Evolutionary conservation across 2,797 vertebrate genomes (phyloP).

Genomic region (Silurus aristotelis): DNA sequence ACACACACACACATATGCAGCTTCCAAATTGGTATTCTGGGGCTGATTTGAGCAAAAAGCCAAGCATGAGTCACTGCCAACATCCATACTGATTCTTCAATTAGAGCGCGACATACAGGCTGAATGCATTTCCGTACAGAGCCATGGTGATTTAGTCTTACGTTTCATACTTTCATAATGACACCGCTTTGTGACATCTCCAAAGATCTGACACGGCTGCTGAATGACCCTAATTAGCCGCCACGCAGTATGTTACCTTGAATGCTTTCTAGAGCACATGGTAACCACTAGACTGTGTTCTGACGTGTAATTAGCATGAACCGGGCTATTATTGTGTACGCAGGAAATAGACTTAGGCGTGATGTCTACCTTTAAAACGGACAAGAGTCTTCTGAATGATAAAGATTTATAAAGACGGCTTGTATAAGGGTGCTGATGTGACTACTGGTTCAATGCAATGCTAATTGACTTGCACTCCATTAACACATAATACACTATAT

Average conservation of each 20-base stretch:
- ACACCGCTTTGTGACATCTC: constrained; percentile 44
- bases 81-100: constrained; percentile 47
- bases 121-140: constrained; percentile 54
- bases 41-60: constrained; percentile 51
- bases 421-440: background rate
- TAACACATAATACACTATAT: background rate
- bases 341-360: background rate
- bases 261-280: constrained; percentile 39
- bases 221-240: constrained; percentile 53
- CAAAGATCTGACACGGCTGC: constrained; percentile 37
- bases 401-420: background rate
- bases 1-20: background rate
- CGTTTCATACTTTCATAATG: constrained; percentile 48
- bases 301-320: constrained; percentile 3
- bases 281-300: constrained; percentile 26
- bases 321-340: background rate
- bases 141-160: constrained; percentile 48
- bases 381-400: background rate
- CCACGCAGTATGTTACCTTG: constrained; percentile 40
- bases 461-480: background rate
- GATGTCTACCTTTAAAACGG: background rate
- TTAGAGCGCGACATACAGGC: constrained; percentile 48
- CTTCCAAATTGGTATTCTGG: constrained; percentile 50
- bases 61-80: constrained; percentile 47
- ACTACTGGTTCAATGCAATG: background rate